These are phyloP conservation scores for Thecocarcelia acutangulata DNA, from an alignment of 2,888 invertebrate species.

Conservation along the genomic window DNA sequence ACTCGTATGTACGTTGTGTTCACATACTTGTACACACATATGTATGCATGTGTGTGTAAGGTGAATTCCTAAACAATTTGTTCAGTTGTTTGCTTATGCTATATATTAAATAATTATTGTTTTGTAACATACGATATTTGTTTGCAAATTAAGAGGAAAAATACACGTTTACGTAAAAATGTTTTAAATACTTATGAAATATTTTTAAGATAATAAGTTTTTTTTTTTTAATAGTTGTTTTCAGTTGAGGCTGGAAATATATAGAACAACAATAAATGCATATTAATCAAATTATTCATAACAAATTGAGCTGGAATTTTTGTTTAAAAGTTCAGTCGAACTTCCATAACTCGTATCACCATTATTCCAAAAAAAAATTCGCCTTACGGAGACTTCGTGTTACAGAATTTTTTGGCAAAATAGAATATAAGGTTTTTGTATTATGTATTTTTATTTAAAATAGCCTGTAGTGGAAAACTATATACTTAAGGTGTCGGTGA, in stretches of 20 bases:
- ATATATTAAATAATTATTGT: neutral
- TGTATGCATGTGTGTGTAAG: too few relatives aligned
- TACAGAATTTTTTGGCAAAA: too few relatives aligned
- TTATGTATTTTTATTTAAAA: too few relatives aligned
- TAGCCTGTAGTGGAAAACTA: too few relatives aligned
- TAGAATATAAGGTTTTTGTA: too few relatives aligned
- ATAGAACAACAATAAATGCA: constrained; percentile 17
- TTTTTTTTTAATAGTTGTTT: constrained; percentile 52
- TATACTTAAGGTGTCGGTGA: too few relatives aligned
- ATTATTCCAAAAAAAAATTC: too few relatives aligned
- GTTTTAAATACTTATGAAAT: constrained; percentile 47
- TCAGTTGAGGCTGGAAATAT: constrained; percentile 63
- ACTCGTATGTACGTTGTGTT: too few relatives aligned
- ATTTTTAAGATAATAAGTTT: constrained; percentile 20
- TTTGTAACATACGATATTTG: constrained; percentile 35
- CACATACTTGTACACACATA: too few relatives aligned
- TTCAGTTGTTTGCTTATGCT: constrained; percentile 40
- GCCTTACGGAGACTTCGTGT: too few relatives aligned
- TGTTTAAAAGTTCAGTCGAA: neutral
- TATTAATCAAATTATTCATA: neutral
- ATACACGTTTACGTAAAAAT: constrained; percentile 24
- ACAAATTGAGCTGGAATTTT: neutral
- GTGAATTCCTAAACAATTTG: constrained; percentile 45
- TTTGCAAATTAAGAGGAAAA: constrained; percentile 31
- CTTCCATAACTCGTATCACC: too few relatives aligned